These are phyloP conservation scores for Vanessa atalanta DNA, from an alignment of 1,140 invertebrate genomes.

Conservation along the genomic window DNA sequence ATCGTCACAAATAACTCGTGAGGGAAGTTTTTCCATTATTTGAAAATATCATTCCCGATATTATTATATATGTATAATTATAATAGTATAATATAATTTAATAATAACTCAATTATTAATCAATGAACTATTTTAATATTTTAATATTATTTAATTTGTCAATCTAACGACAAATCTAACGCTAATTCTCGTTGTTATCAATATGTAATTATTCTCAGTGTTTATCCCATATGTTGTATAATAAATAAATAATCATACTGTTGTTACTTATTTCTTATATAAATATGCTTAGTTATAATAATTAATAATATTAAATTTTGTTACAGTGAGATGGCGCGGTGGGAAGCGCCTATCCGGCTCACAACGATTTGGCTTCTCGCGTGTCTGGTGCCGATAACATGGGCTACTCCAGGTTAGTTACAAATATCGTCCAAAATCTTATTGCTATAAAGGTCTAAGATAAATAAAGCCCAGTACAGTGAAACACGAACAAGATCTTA, in stretches of 20 bases:
- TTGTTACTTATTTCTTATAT: neutral
- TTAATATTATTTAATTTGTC: too few relatives aligned
- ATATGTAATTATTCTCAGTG: neutral
- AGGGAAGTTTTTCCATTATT: neutral
- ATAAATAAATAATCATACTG: neutral
- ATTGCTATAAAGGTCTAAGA: too few relatives aligned
- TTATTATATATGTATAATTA: too few relatives aligned
- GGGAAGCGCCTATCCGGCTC: constrained; percentile 66
- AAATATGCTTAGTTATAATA: neutral
- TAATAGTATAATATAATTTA: too few relatives aligned
- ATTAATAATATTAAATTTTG: constrained; percentile 29
- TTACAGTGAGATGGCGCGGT: constrained; percentile 77
- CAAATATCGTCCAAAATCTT: too few relatives aligned
- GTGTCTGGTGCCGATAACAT: constrained; percentile 53
- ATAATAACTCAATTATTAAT: too few relatives aligned
- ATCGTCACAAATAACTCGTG: neutral
- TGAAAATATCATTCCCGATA: neutral
- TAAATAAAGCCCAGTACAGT: too few relatives aligned
- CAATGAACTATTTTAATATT: too few relatives aligned
- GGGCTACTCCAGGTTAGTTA: constrained; percentile 64
- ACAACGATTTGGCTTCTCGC: constrained; percentile 63
- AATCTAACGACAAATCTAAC: too few relatives aligned
- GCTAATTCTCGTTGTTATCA: too few relatives aligned
- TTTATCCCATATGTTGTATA: neutral
- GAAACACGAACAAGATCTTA: too few relatives aligned